Evolutionary conservation across 2,888 invertebrate species (phyloP).

Genomic region (Ptychoptera contaminata): DNA sequence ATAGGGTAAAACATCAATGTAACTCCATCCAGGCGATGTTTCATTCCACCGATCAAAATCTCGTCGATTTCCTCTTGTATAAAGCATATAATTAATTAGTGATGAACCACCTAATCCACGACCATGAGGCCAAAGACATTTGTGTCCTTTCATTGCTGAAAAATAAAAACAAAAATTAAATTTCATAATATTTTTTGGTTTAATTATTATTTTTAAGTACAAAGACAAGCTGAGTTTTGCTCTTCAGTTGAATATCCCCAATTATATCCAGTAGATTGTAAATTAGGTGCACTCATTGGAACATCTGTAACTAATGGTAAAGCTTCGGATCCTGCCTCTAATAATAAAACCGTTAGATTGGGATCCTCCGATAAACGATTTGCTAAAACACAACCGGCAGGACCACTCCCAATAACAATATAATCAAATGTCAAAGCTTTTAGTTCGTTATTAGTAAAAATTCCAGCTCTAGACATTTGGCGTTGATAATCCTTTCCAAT

Average conservation of each 20-base stretch:
- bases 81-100: constrained; percentile 18
- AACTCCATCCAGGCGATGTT: constrained; percentile 30
- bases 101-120: constrained; percentile 13
- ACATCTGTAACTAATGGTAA: constrained; percentile 34
- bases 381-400: constrained; percentile 54
- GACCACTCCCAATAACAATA: constrained; percentile 51
- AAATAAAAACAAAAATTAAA: not conserved
- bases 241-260: constrained; percentile 45
- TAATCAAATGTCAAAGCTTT: constrained; percentile 37
- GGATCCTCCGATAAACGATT: constrained; percentile 48
- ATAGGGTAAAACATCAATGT: constrained; percentile 21
- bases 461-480: no score
- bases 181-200: not conserved
- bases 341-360: constrained; percentile 36
- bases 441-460: no score
- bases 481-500: no score
- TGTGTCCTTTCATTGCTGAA: constrained; percentile 26
- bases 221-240: constrained; percentile 35
- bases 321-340: constrained; percentile 32
- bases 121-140: constrained; percentile 27
- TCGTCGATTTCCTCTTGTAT: constrained; percentile 16
- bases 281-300: constrained; percentile 35
- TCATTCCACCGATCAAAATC: constrained; percentile 16
- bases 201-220: constrained; percentile 15
- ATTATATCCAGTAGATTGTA: constrained; percentile 40